Evolutionary conservation across 2,113 vertebrate species (phyloP).

Genomic region (Pteruthius melanotis): DNA sequence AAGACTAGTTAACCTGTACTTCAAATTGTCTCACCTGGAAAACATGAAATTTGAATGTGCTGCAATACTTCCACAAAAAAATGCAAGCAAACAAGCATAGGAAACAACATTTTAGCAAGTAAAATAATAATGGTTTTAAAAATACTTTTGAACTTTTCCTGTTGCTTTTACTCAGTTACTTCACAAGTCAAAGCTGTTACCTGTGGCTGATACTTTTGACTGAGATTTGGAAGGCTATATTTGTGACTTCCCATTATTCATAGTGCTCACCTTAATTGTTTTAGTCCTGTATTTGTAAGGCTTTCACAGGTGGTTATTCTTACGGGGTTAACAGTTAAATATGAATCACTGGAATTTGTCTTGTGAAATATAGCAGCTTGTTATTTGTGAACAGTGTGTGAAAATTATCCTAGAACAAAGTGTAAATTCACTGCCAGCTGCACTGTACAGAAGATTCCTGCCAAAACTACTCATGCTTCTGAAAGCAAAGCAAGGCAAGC

Average conservation of each 20-base stretch:
- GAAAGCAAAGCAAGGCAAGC: not conserved
- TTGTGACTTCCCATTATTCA: not conserved
- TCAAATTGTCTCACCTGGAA: not conserved
- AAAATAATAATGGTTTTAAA: not conserved
- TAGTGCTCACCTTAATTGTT: not conserved
- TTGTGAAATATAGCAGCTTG: not conserved
- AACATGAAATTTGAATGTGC: not conserved
- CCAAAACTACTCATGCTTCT: not conserved
- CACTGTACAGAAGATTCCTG: not conserved
- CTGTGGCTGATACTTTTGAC: not conserved
- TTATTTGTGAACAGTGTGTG: not conserved
- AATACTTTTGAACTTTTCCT: not conserved
- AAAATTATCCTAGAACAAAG: conserved; percentile 3
- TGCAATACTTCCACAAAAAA: not conserved
- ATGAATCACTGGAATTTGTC: not conserved
- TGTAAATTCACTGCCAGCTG: not conserved
- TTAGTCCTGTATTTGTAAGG: not conserved
- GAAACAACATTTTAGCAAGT: not conserved
- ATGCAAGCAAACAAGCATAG: not conserved
- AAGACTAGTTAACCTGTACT: not conserved
- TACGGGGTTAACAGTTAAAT: not conserved
- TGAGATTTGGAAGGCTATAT: not conserved
- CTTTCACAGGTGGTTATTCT: not conserved
- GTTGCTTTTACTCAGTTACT: not conserved
- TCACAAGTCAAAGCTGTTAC: not conserved